Conservation (phyloP, 2,888 invertebrate genomes). For the Epiblema foenella region DNA sequence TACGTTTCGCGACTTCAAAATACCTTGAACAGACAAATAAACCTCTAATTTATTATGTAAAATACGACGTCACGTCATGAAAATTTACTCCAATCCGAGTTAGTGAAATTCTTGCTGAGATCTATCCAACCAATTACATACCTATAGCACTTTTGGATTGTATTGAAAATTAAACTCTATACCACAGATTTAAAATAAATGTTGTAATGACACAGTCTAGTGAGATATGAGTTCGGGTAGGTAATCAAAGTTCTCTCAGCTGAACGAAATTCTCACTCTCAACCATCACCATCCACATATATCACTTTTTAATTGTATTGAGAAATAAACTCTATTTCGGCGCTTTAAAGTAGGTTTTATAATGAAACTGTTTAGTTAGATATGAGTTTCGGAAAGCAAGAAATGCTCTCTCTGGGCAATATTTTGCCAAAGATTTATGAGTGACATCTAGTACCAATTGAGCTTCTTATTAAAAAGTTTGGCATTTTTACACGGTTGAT, state of each 20-base stretch:
- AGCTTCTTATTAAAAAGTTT: constrained; percentile 14
- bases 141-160: background rate
- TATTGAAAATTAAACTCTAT: background rate
- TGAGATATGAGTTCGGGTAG: too few relatives aligned
- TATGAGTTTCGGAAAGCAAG: background rate
- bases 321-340: background rate
- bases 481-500: constrained; percentile 6
- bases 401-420: constrained; percentile 5
- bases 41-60: constrained; percentile 5
- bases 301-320: background rate
- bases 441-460: constrained; percentile 18
- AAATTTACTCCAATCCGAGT: background rate
- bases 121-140: background rate
- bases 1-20: background rate
- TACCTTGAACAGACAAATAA: background rate
- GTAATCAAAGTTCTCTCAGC: too few relatives aligned
- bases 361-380: background rate
- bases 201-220: background rate
- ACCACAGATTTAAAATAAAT: background rate
- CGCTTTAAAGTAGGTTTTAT: background rate
- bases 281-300: background rate
- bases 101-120: constrained; percentile 27
- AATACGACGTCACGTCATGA: constrained; percentile 3
- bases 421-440: constrained; percentile 25
- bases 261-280: constrained; percentile 23